Percentiles rank a stretch among this genome's conserved stretches.
These are phyloP conservation scores for Aporophyla lueneburgensis DNA, from an alignment of 2,888 invertebrate species.

Conservation along the genomic window DNA sequence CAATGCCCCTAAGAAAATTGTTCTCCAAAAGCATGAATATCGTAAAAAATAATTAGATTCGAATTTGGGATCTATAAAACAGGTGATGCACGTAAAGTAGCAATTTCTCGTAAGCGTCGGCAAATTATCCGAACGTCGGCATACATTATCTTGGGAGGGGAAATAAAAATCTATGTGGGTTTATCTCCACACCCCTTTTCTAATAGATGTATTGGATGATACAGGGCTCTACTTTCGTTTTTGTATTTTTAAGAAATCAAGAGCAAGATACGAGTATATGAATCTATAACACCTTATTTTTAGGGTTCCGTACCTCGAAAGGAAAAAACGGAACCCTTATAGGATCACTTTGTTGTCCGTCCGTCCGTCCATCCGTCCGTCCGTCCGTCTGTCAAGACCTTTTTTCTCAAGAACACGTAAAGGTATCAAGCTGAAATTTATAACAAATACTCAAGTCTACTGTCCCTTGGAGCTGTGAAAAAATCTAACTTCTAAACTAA, in stretches of 20 bases:
- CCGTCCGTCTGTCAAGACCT: too few relatives aligned
- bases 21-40: constrained; percentile 17
- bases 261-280: background rate
- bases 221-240: background rate
- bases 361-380: too few relatives aligned
- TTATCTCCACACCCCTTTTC: constrained; percentile 35
- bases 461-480: too few relatives aligned
- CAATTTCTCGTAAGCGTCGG: constrained; percentile 60
- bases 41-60: constrained; percentile 35
- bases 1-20: background rate
- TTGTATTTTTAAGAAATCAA: constrained; percentile 2
- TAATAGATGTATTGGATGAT: constrained; percentile 41
- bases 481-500: too few relatives aligned
- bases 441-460: too few relatives aligned
- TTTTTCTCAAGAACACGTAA: too few relatives aligned
- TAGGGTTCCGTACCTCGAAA: too few relatives aligned
- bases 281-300: too few relatives aligned
- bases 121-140: constrained; percentile 72
- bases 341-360: too few relatives aligned
- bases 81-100: constrained; percentile 55
- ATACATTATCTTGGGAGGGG: constrained; percentile 66
- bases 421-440: too few relatives aligned
- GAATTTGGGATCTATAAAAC: constrained; percentile 49
- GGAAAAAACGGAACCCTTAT: too few relatives aligned
- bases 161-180: constrained; percentile 68